Base-by-base conservation (phyloP, 2,113 vertebrate genomes). In the Dasyprocta punctata region DNA sequence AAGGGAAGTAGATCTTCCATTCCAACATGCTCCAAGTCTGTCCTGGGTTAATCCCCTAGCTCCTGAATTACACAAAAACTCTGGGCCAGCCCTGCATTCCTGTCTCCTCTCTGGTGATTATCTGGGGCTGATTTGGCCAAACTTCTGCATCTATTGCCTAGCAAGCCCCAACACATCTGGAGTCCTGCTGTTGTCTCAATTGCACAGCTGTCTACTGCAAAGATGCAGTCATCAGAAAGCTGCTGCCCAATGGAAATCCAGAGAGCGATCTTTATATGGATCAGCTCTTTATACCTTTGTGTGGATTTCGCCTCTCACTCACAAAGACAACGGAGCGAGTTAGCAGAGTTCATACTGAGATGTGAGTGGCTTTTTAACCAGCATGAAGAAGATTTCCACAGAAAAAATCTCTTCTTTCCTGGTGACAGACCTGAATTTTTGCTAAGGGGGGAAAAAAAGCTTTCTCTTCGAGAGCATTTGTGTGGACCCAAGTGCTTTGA, bases 331-430 rank as follows among this genome's bases (percentile, higher is more conserved):
- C 84, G 30, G 90, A 82, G 89, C 36, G 54, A 92, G 95, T 97
- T 89, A 96, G 94, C 97, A 84, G 95, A 92, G 96, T 94, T 98
- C 98, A 97, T 86, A 96, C 98, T 97, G 98, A 97, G 98, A 88
- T 95, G 5, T 13, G 94, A 97, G 94, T 91, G 90, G 95, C 97
- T 97, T 86, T 86, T 83, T 33, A 96, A 71, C n/a, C 47, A 96
- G 94, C 95, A 67, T 61, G 19, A 95, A n/a, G 19, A 97, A 96
- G 95, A 91, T 95, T 89, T 97, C 96, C 92, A 97, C 96, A 92
- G 97, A 89, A 96, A 96, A 95, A 98, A n/a, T 7, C 89, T 84
- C 63, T 93, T 82, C 97, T 93, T 90, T 96, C 96, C 95, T 86
- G 89, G 96, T 41, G 96, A 80, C 96, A 96, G 95, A 93, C 89